These are phyloP conservation scores for Chalcis sispes DNA, from an alignment of 2,888 invertebrate genomes.

Conservation along the genomic window DNA sequence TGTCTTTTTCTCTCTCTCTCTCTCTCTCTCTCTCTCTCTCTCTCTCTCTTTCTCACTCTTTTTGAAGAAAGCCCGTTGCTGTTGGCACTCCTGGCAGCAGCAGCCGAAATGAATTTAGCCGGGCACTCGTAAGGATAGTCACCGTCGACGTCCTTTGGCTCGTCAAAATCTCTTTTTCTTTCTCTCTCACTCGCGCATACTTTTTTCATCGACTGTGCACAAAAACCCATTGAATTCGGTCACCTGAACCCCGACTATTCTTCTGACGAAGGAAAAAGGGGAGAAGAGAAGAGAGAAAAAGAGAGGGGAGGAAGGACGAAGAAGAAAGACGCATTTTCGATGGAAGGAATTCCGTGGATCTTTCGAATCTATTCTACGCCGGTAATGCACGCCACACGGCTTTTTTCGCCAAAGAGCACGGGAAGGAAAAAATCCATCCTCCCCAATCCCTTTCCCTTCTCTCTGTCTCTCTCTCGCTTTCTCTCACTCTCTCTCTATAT, in stretches of 20 bases:
- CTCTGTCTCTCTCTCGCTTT: too few relatives aligned
- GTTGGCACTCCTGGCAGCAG: neutral
- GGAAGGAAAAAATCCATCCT: constrained; percentile 24
- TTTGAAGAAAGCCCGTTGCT: neutral
- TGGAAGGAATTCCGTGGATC: constrained; percentile 48
- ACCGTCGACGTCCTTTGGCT: constrained; percentile 36
- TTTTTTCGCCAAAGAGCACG: constrained; percentile 2
- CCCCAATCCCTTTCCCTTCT: neutral
- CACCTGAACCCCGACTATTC: constrained; percentile 55
- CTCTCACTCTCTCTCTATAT: too few relatives aligned
- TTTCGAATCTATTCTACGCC: constrained; percentile 48
- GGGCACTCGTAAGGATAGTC: neutral
- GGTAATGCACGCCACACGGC: constrained; percentile 22
- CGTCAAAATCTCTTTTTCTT: constrained; percentile 51
- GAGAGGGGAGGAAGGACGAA: constrained; percentile 17
- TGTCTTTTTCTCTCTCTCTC: constrained; percentile 23
- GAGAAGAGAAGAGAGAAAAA: constrained; percentile 2
- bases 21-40: constrained; percentile 19
- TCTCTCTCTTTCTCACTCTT: constrained; percentile 28
- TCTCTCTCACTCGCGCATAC: constrained; percentile 50
- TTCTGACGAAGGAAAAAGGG: constrained; percentile 7
- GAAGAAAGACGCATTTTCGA: constrained; percentile 29
- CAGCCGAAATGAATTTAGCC: constrained; percentile 50
- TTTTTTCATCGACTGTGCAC: constrained; percentile 52
- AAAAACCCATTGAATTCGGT: constrained; percentile 58